Evolutionary conservation across 2,797 vertebrate species (phyloP), one percentile per base, ranked within the genome.

Genomic region (Otolemur crassicaudatus): DNA sequence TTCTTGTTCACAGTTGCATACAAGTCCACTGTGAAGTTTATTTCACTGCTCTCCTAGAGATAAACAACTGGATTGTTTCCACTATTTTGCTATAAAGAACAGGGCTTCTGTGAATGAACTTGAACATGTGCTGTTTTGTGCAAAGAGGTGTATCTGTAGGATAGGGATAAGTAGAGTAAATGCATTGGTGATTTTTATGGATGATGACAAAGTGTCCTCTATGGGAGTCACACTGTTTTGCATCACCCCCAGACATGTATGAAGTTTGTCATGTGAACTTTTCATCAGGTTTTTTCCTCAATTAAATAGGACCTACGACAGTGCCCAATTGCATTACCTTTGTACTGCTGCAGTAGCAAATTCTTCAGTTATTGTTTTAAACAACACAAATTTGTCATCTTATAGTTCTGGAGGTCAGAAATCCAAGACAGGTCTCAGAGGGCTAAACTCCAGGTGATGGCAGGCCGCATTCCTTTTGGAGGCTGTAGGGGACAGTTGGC

Each of bases 41-140:
- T 93, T 83, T 95, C 5, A 4, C 63, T 91, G 37, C 31, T 65
- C 25, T 25, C 4, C 58, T 43, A 73, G 79, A 79, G 19, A 43
- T 61, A 75, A 87, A 91, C 8, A 31, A 61, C 6, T 77, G 37
- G 29, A 56, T 79, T 95, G 2, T 58, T 87, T 70, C 75, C 17
- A 84, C 22, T 70, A 85, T 81, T 89, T 94, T 88, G 37, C 43
- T 88, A 14, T 69, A 76, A 61, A 87, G 83, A 88, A 61, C 19
- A 79, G 27, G 58, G 40, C 40, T 69, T 2, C n/a, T 75, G 40
- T 91, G 65, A 95, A 80, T 91, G 65, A 67, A 94, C 31, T 87
- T 85, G 73, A 91, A 67, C 13, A 5, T 2, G 5, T 79, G 46
- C 43, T 37, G 83, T 83, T 93, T 76, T 60, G 70, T 81, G 34